Evolutionary conservation across 30 jellyfish, hydroid and myxozoan species (phyloP).

Genomic region (Pelagia noctiluca): DNA sequence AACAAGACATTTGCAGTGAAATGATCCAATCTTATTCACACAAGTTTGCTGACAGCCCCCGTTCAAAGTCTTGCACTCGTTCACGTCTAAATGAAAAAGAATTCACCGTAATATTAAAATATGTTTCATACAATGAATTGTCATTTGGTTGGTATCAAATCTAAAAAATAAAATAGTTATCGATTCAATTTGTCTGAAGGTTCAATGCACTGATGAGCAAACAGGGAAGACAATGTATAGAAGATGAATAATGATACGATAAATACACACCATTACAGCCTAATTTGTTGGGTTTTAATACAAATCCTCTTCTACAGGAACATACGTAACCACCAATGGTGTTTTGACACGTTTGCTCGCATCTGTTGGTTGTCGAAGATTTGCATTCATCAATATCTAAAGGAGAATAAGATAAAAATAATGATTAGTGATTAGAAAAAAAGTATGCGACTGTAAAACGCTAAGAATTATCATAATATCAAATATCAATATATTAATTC

Average conservation of each 20-base stretch:
- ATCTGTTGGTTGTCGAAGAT: slow-evolving; percentile 3
- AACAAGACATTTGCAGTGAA: background rate
- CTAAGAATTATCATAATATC: too few relatives aligned
- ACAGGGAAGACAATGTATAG: too few relatives aligned
- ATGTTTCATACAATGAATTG: too few relatives aligned
- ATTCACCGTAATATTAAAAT: too few relatives aligned
- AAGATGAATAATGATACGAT: background rate
- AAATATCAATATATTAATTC: too few relatives aligned
- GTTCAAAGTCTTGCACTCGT: slow-evolving; percentile 10
- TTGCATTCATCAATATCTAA: slow-evolving; percentile 26
- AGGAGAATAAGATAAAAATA: background rate
- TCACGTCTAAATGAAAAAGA: background rate
- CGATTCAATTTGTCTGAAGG: too few relatives aligned
- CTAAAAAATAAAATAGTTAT: too few relatives aligned
- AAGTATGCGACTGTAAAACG: too few relatives aligned
- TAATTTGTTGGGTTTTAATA: background rate
- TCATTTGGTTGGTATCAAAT: too few relatives aligned
- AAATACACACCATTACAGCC: slow-evolving; percentile 1
- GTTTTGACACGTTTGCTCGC: slow-evolving; percentile 37
- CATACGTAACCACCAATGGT: slow-evolving; percentile 27
- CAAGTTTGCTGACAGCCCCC: slow-evolving; percentile 23
- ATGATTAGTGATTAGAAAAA: too few relatives aligned
- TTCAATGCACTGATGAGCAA: too few relatives aligned
- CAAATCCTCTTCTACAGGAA: slow-evolving; percentile 36
- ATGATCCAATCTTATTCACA: slow-evolving; percentile 6